These are phyloP conservation scores for Climacteris rufus DNA, from an alignment of 2,113 vertebrate species.

Conservation along the genomic window DNA sequence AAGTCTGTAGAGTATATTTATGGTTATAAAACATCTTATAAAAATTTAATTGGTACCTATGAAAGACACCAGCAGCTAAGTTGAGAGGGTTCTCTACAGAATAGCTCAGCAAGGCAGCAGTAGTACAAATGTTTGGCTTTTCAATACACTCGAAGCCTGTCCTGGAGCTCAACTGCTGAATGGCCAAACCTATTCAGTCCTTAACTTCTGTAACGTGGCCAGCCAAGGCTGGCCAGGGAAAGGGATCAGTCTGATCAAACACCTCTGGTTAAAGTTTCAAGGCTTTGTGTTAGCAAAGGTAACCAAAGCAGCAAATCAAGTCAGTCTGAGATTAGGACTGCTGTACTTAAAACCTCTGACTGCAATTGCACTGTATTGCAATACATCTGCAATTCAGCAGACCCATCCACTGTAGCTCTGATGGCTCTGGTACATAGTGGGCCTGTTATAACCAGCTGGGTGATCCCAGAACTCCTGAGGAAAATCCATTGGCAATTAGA, in stretches of 20 bases:
- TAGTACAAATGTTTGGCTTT: not conserved
- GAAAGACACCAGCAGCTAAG: conserved; percentile 24
- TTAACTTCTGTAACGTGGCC: not conserved
- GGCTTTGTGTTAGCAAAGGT: not conserved
- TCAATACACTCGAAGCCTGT: not conserved
- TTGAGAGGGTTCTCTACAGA: not conserved
- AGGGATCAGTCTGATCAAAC: not conserved
- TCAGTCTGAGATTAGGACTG: not conserved
- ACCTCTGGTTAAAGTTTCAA: not conserved
- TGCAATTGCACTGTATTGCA: not conserved
- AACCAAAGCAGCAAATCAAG: not conserved
- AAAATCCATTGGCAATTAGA: not conserved
- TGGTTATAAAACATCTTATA: conserved; percentile 37
- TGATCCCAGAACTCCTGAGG: not conserved
- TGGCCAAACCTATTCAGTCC: not conserved
- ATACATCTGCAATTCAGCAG: not conserved
- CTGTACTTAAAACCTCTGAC: not conserved
- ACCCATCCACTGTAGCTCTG: not conserved
- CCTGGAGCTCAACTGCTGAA: not conserved
- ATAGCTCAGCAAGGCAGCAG: conserved; percentile 6
- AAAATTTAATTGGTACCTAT: conserved; percentile 49
- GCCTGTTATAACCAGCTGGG: not conserved
- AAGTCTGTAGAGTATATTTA: conserved; percentile 49
- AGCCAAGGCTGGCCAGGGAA: not conserved
- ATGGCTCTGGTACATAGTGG: not conserved